phyloP scores from a whole-genome alignment of 2,888 invertebrate genomes.

The Himalopsyche anomala region DNA sequence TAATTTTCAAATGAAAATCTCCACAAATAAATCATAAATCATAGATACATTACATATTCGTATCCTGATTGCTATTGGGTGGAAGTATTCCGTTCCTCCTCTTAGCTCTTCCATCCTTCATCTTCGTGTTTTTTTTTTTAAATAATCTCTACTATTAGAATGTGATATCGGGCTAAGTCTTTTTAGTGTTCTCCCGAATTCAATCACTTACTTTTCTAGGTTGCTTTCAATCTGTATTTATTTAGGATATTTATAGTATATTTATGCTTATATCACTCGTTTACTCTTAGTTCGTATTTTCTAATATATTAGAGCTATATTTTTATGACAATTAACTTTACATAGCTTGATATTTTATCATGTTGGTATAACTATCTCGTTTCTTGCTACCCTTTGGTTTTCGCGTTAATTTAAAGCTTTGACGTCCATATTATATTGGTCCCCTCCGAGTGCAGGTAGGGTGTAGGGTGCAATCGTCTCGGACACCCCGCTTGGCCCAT shows the following conservation, averaged over 20 bases:
- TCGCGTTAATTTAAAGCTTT: not conserved
- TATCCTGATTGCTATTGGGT: no score
- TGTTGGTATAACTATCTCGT: not conserved
- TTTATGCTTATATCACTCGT: no score
- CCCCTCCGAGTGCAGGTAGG: not conserved
- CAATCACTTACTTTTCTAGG: not conserved
- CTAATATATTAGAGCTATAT: no score
- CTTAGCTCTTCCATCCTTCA: no score
- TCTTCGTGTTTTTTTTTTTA: no score
- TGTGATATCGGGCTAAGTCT: no score
- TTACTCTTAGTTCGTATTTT: no score
- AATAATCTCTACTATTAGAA: no score
- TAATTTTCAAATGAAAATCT: no score
- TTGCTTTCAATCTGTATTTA: no score
- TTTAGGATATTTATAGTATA: no score
- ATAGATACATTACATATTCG: not conserved
- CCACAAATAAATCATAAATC: not conserved
- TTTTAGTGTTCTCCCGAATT: not conserved
- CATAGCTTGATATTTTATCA: not conserved
- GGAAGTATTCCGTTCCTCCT: no score
- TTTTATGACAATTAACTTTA: not conserved
- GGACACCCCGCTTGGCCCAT: conserved; percentile 69
- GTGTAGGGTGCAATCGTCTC: conserved; percentile 32
- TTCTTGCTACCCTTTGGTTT: not conserved
- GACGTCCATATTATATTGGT: not conserved